Evolutionary conservation across 1,140 invertebrate genomes (phyloP).

Genomic region (Lepidurus packardi): DNA sequence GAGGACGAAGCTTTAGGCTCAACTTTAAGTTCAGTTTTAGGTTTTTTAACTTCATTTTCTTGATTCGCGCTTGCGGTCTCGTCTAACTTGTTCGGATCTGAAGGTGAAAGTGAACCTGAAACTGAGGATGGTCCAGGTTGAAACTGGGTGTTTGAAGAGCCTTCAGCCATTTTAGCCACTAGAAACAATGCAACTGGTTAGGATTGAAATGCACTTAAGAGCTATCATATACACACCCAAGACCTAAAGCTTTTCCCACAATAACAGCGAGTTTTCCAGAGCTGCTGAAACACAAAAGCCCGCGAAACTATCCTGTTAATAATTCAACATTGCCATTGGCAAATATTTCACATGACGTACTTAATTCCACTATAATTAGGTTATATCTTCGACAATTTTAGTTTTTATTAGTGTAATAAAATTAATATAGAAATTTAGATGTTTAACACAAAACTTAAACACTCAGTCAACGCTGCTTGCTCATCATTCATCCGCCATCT

Average conservation of each 20-base stretch:
- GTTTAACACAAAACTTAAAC: neutral
- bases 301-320: neutral
- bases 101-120: no score
- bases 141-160: neutral
- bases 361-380: no score
- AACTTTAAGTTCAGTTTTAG: neutral
- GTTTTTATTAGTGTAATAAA: no score
- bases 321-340: neutral
- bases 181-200: neutral
- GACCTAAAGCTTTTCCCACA: neutral
- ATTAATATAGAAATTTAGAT: neutral
- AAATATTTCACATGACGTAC: no score
- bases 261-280: neutral
- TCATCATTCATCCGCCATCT: neutral
- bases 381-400: no score
- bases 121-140: neutral
- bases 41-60: neutral
- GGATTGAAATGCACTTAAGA: neutral
- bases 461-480: neutral
- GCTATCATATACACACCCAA: neutral
- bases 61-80: no score
- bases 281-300: neutral
- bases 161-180: neutral
- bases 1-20: neutral
- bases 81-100: no score